Evolutionary conservation across 2,888 invertebrate species (phyloP).

Genomic region (Caenorhabditis sp.): DNA sequence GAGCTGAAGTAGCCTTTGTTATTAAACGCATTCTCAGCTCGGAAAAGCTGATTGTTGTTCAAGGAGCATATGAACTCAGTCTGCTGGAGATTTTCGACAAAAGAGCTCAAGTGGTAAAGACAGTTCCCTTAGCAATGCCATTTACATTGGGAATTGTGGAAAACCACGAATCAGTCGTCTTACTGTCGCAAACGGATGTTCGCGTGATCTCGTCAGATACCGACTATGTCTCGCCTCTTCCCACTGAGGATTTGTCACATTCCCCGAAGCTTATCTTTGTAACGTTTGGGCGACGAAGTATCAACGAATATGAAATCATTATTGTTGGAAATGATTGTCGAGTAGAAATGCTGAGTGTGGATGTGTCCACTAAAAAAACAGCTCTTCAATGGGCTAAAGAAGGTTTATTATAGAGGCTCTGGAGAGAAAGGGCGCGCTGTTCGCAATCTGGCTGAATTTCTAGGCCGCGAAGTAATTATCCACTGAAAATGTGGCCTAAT

Average conservation of each 20-base stretch:
- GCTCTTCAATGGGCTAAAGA: slow-evolving; percentile 67
- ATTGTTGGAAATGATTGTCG: slow-evolving; percentile 65
- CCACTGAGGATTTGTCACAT: too few species aligned
- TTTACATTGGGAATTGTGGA: slow-evolving; percentile 4
- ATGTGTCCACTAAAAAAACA: slow-evolving; percentile 25
- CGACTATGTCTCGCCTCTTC: too few species aligned
- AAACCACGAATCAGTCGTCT: background rate
- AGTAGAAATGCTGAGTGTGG: slow-evolving; percentile 66
- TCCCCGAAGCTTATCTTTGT: slow-evolving; percentile 12
- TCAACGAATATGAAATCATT: slow-evolving; percentile 42
- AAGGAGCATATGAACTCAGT: background rate
- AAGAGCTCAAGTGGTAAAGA: background rate
- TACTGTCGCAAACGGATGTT: background rate
- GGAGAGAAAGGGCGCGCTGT: too few species aligned
- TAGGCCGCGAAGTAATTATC: too few species aligned
- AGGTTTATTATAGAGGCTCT: slow-evolving; percentile 8
- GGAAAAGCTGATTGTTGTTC: background rate
- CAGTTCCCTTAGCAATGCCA: too few species aligned
- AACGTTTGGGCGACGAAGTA: too few species aligned
- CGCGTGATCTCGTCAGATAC: too few species aligned
- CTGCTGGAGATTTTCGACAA: slow-evolving; percentile 9
- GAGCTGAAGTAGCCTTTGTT: slow-evolving; percentile 1
- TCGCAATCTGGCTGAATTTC: too few species aligned
- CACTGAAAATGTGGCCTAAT: too few species aligned
- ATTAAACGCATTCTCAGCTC: background rate